A percentile compares a stretch with the other conserved stretches of the same genome.
phyloP scores from a whole-genome alignment of 2,888 invertebrate genomes.

The Physocephala rufipes region DNA sequence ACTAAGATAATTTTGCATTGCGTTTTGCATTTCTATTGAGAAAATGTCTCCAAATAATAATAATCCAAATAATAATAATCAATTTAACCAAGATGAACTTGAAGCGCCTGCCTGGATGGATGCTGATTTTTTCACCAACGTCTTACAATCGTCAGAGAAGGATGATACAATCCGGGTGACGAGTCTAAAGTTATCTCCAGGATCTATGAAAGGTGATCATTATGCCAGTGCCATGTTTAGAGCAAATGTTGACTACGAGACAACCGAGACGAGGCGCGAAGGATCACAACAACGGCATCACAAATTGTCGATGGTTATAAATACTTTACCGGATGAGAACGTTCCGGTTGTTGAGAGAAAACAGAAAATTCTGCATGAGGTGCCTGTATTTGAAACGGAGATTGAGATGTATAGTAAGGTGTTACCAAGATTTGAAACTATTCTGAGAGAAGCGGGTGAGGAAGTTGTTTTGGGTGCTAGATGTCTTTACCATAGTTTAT shows the following conservation, averaged over 20 bases:
- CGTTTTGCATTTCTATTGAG: no score
- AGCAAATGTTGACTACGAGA: constrained; percentile 15
- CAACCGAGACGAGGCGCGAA: not conserved
- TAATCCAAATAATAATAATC: constrained; percentile 24
- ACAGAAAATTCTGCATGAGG: constrained; percentile 28
- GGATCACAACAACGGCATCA: not conserved
- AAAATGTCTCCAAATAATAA: no score
- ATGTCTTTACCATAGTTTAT: constrained; percentile 39
- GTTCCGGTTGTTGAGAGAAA: constrained; percentile 53
- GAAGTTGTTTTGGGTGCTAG: constrained; percentile 37
- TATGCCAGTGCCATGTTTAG: constrained; percentile 45
- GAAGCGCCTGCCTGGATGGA: constrained; percentile 44
- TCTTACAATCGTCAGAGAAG: constrained; percentile 38
- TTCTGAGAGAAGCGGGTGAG: constrained; percentile 32
- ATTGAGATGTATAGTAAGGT: constrained; percentile 33
- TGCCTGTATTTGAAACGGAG: constrained; percentile 36
- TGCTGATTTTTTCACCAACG: constrained; percentile 38
- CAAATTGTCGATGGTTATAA: constrained; percentile 48
- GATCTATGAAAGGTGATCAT: constrained; percentile 42
- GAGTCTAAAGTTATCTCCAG: constrained; percentile 38
- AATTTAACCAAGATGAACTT: constrained; percentile 43
- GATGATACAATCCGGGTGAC: constrained; percentile 35
- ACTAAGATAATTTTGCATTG: no score
- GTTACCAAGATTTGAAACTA: constrained; percentile 34
- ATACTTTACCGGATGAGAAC: constrained; percentile 54